Base-by-base conservation (phyloP, 2,888 invertebrate species). In the Bugula neritina region DNA sequence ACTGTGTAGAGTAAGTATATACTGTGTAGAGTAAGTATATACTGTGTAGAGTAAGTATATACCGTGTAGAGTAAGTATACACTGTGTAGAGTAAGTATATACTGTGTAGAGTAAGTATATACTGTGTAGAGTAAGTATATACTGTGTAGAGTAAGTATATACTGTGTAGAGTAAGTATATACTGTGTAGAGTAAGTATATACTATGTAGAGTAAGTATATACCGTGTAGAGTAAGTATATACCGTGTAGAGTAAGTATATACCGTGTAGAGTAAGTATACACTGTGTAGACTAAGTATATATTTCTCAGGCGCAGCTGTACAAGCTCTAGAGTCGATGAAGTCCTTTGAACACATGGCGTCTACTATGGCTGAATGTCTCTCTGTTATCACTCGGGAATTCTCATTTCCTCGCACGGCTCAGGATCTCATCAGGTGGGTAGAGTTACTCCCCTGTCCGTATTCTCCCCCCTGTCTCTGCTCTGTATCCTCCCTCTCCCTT, bases 341-440 rank as follows among this genome's bases (percentile, higher is more conserved):
- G 85, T 87, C 89, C 76, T 87, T 88, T 79, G 93, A 93, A 77
- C 89, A 90, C 83, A 84, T 92, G 52, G 89, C 89, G 0, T 83
- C 86, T 17, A 88, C 90, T 34, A 86, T 92, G 76, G 90, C 91
- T 35, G 87, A 88, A 73, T 91, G 90, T 35, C 88, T 92, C 0
- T 87, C 89, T 54, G 87, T 90, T 74, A 86, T 92, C 78, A 89
- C 90, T 0, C 87, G 87, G 75, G 88, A 89, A 70, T 90, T 89
- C 83, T 88, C 88, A 17, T 88, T 90, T 75, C 89, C 88, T 73
- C 88, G 89, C 71, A 87, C 92, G 78, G 88, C 92, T 54, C 88
- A 89, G 74, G 90, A 91, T 81, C 88, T 93, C 80, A 88, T 91
- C 76, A 79, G 84, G 84, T 71, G 21, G 84, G 84, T 70, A 21